phyloP scores from a whole-genome alignment of 2,113 vertebrate genomes.

The Sphyrna mokarran region DNA sequence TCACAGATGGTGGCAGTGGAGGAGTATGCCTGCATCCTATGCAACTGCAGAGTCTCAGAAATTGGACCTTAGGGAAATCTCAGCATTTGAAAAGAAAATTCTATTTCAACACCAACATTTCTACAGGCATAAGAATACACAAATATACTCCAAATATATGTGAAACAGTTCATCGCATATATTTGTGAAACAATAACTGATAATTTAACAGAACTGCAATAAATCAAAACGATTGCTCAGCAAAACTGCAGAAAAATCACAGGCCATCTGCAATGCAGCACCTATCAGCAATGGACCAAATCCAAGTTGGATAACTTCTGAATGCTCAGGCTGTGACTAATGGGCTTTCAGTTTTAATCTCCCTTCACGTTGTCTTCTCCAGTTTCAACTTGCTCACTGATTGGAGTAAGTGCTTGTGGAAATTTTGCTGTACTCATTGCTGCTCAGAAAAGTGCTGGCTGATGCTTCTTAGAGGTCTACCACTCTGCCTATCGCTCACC shows the following conservation, averaged over 20 bases:
- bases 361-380: neutral
- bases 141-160: neutral
- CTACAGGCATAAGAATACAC: neutral
- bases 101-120: neutral
- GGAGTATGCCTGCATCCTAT: neutral
- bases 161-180: neutral
- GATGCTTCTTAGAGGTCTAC: neutral
- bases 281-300: neutral
- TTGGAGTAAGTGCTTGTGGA: neutral
- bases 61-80: neutral
- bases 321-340: neutral
- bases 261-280: neutral
- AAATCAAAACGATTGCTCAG: no score
- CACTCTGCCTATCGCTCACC: neutral
- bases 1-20: neutral
- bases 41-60: neutral
- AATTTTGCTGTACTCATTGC: neutral
- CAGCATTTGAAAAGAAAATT: neutral
- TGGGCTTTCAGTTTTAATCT: neutral
- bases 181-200: neutral
- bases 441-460: neutral
- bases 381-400: neutral
- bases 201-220: neutral
- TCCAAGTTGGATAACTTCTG: neutral
- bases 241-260: neutral